phyloP scores from a whole-genome alignment of 2,888 invertebrate species.

The Octonoba sinensis region DNA sequence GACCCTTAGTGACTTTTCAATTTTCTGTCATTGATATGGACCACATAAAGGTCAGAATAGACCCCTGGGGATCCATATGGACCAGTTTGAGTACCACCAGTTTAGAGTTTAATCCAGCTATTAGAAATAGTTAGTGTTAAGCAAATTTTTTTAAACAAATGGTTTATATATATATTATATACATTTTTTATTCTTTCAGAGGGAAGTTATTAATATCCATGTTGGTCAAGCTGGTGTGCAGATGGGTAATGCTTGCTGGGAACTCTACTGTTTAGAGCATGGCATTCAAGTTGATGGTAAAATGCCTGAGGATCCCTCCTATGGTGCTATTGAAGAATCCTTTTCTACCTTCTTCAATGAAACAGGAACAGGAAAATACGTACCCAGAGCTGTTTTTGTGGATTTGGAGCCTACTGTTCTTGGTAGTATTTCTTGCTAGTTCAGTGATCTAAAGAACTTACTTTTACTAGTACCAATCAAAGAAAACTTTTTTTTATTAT shows the following conservation, averaged over 20 bases:
- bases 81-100: no score
- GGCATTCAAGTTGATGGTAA: conserved; percentile 75
- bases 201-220: conserved; percentile 17
- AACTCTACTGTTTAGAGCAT: conserved; percentile 69
- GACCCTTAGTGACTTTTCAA: no score
- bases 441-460: not conserved
- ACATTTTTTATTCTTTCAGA: not conserved
- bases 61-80: no score
- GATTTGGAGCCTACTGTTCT: conserved; percentile 28
- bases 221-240: conserved; percentile 18
- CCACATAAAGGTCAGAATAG: no score
- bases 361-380: conserved; percentile 19
- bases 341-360: conserved; percentile 27
- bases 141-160: no score
- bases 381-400: conserved; percentile 23
- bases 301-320: conserved; percentile 84
- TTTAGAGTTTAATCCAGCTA: no score
- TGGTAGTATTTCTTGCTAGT: not conserved
- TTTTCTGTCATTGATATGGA: no score
- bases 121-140: no score
- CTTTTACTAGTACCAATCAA: no score
- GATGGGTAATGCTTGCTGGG: conserved; percentile 17
- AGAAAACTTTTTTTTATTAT: no score
- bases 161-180: no score
- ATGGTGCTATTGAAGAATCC: conserved; percentile 11